A percentile compares a stretch with the other conserved stretches of the same genome.
phyloP scores from a whole-genome alignment of 2,113 vertebrate genomes.

The Rhabdornis inornatus region DNA sequence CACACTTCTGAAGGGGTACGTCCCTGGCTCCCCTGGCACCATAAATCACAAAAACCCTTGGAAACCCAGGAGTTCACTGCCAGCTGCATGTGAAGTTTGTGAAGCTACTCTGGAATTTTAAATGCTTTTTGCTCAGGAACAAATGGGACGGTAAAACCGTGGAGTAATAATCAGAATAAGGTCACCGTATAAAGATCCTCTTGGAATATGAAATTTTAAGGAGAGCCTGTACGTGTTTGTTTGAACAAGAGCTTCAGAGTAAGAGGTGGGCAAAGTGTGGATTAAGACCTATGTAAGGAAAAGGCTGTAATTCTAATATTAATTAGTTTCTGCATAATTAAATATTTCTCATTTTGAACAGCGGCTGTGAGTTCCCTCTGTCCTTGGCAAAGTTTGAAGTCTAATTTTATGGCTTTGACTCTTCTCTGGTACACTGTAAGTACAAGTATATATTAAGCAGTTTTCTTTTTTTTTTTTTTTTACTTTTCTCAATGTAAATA shows the following conservation, averaged over 20 bases:
- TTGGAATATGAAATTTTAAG: constrained; percentile 49
- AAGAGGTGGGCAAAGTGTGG: constrained; percentile 17
- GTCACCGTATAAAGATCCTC: constrained; percentile 20
- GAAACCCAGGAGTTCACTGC: neutral
- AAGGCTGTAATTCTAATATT: constrained; percentile 44
- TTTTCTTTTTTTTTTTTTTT: neutral
- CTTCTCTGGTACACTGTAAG: neutral
- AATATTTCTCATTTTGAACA: constrained; percentile 35
- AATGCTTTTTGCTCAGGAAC: neutral
- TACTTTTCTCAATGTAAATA: neutral
- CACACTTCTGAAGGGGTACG: neutral
- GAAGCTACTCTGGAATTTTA: constrained; percentile 26
- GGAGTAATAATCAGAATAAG: constrained; percentile 49
- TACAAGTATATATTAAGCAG: neutral
- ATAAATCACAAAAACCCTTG: neutral
- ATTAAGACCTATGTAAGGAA: neutral
- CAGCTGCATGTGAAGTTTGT: neutral
- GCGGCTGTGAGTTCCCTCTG: constrained; percentile 16
- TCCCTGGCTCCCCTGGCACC: neutral
- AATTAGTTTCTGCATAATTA: constrained; percentile 64
- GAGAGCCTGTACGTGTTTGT: constrained; percentile 9
- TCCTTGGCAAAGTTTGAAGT: constrained; percentile 32
- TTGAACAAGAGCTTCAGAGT: constrained; percentile 31
- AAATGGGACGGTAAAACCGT: neutral
- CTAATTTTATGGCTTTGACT: constrained; percentile 34